Conservation (phyloP, 2,113 vertebrate genomes). For the Macrotus californicus region DNA sequence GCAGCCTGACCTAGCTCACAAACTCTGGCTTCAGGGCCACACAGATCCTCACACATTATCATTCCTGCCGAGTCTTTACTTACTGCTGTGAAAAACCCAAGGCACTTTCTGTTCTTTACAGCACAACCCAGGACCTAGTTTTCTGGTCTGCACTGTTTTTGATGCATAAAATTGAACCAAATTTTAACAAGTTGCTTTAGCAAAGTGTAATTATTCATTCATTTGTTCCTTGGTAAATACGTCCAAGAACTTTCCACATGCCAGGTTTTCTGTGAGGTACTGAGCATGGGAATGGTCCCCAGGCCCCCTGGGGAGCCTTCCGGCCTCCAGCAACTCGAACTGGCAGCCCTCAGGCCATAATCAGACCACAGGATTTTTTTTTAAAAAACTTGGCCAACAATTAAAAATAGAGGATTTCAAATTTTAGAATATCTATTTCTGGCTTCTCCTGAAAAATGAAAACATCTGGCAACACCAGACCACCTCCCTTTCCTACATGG, state of each 20-base stretch:
- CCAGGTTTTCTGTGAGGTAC: neutral
- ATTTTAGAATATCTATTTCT: neutral
- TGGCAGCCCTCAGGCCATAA: neutral
- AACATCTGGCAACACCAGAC: neutral
- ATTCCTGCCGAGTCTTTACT: neutral
- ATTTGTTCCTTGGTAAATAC: fast-evolving
- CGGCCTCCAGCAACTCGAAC: neutral
- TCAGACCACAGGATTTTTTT: neutral
- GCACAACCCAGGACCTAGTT: neutral
- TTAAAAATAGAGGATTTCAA: neutral
- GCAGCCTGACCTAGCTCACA: neutral
- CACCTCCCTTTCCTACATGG: neutral
- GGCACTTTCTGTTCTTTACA: neutral
- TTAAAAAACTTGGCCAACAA: neutral
- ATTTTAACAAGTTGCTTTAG: neutral
- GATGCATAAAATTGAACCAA: neutral
- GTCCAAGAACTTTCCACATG: fast-evolving
- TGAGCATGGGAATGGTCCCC: neutral
- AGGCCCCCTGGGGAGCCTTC: neutral
- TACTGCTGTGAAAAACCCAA: neutral
- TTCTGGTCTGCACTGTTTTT: neutral
- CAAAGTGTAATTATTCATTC: neutral
- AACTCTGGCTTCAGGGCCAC: neutral
- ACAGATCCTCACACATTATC: neutral
- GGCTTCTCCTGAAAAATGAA: neutral